Evolutionary conservation across 2,797 vertebrate species (phyloP), one percentile per base, ranked within the genome.

Genomic region (Protosalanx chinensis): DNA sequence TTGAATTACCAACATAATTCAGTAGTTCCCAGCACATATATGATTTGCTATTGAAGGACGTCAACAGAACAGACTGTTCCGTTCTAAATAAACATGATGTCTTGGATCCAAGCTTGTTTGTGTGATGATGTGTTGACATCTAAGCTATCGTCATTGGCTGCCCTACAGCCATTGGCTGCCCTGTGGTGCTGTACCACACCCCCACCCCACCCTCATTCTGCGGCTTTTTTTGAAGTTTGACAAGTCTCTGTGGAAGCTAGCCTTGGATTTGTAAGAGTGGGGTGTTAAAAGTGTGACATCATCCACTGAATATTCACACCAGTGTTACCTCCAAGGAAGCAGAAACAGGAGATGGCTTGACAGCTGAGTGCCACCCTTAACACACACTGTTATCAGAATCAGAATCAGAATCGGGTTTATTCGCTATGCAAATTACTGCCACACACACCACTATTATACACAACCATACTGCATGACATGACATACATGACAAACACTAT

Each of bases 251-350:
- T 90, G 88, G 91, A 87, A 88, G 91, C 83, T 64, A 79, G 87
- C 83, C 84, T 77, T 73, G 78, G 80, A 87, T 90, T 86, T 89
- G 88, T 86, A 79, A 70, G 18, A 57, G 63, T 63, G 75, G 72
- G 46, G 73, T 77, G 76, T 66, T 83, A 77, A 85, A 73, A 76
- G 16, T 76, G 78, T 92, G 89, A 92, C 88, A 89, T 93, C 90
- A 92, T 88, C 78, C 71, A 71, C 81, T 86, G 76, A 82, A 87
- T 87, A 91, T 91, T 89, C 84, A 88, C 82, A 87, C 87, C 82
- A 80, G 80, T 75, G 85, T 87, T 87, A 82, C 78, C 82, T 86
- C 84, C 83, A 81, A 85, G 84, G 83, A 84, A 81, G 85, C 77
- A 81, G 90, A 90, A 90, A 91, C 78, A 74, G 78, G 87, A 91